Evolutionary conservation across 2,113 vertebrate species (phyloP).

Genomic region (Anhinga rufa): DNA sequence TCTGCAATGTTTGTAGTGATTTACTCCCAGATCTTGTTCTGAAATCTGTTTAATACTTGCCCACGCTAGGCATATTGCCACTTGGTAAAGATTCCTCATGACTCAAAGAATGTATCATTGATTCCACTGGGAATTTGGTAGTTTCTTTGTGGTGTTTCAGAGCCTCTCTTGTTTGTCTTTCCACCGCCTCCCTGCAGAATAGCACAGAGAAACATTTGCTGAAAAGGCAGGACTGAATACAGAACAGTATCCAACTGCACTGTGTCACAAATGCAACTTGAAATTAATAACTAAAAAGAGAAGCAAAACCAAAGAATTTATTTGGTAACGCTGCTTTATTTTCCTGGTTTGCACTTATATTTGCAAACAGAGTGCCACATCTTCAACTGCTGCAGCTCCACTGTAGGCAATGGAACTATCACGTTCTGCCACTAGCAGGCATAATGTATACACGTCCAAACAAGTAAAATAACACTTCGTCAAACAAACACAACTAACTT

Average conservation of each 20-base stretch:
- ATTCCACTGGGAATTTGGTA: slow-evolving; percentile 26
- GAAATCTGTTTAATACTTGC: background rate
- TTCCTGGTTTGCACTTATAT: background rate
- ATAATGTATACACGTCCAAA: background rate
- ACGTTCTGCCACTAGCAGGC: background rate
- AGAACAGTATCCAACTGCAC: background rate
- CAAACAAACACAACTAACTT: background rate
- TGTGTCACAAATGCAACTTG: background rate
- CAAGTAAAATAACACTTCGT: background rate
- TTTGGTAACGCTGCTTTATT: background rate
- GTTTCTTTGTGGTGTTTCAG: slow-evolving; percentile 21
- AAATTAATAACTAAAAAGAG: background rate
- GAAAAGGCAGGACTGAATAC: background rate
- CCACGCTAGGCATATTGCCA: background rate
- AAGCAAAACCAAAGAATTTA: background rate
- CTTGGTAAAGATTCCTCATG: slow-evolving; percentile 29
- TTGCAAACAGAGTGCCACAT: background rate
- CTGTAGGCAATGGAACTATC: background rate
- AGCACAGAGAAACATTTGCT: background rate
- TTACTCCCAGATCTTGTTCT: background rate
- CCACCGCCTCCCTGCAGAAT: slow-evolving; percentile 28
- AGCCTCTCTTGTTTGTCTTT: slow-evolving; percentile 7
- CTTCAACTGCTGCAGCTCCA: background rate
- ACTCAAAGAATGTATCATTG: background rate
- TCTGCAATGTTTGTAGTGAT: background rate